These are phyloP conservation scores for Acanthosepion pharaonis DNA, from an alignment of 2,888 invertebrate species.

Conservation along the genomic window DNA sequence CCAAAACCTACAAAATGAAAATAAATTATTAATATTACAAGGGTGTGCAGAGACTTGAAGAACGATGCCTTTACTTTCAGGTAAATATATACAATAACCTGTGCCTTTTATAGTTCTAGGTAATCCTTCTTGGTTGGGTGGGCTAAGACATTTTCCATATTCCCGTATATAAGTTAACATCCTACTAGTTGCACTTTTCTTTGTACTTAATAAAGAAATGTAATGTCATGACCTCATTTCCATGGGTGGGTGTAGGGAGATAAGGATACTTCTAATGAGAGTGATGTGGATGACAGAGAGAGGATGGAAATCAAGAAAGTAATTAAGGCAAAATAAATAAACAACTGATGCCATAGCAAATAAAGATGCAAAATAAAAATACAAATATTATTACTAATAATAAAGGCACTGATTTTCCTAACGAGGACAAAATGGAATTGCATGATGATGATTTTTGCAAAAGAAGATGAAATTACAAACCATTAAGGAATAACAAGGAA, in stretches of 20 bases:
- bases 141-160: too few relatives aligned
- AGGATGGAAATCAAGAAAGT: neutral
- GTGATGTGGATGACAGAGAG: neutral
- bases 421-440: neutral
- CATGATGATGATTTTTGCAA: neutral
- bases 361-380: neutral
- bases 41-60: too few relatives aligned
- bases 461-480: conserved; percentile 17
- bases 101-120: too few relatives aligned
- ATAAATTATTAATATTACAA: too few relatives aligned
- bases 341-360: neutral
- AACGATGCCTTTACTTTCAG: too few relatives aligned
- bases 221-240: neutral
- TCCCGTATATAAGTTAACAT: too few relatives aligned
- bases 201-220: neutral
- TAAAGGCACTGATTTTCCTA: neutral
- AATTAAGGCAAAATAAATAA: neutral
- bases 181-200: neutral
- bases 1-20: too few relatives aligned
- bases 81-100: too few relatives aligned
- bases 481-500: neutral
- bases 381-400: neutral
- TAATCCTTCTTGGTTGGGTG: too few relatives aligned
- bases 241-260: neutral
- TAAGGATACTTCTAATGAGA: neutral